Conservation (phyloP, 2,113 vertebrate species). For the Bubalus kerabau region DNA sequence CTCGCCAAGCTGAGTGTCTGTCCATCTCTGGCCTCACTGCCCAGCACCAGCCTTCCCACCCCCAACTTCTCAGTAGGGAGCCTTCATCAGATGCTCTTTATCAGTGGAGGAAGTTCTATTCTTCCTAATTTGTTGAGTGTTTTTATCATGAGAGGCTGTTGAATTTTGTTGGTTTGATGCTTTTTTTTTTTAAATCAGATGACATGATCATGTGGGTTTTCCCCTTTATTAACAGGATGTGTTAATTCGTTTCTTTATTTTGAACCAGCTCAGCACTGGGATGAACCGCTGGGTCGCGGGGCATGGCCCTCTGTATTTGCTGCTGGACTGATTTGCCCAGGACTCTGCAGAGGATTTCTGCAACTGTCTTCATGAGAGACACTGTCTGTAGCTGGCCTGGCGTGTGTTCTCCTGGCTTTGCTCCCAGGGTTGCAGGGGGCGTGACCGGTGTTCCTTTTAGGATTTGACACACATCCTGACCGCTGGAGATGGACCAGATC, state of each 20-base stretch:
- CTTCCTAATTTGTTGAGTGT: not conserved
- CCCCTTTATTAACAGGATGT: not conserved
- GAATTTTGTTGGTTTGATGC: not conserved
- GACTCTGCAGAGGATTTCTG: not conserved
- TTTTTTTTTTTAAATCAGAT: not conserved
- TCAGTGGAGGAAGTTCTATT: not conserved
- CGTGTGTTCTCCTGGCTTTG: not conserved
- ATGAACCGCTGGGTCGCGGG: rapidly evolving
- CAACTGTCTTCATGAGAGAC: not conserved
- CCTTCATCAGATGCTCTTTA: too few relatives aligned
- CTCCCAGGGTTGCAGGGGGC: not conserved
- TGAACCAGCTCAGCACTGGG: not conserved
- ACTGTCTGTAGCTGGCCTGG: not conserved
- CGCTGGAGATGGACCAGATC: too few relatives aligned
- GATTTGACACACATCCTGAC: not conserved
- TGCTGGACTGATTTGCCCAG: not conserved
- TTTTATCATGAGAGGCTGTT: not conserved
- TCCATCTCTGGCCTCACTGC: not conserved
- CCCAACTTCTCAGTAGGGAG: not conserved
- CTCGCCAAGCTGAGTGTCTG: not conserved
- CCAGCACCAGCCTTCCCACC: not conserved
- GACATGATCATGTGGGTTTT: not conserved
- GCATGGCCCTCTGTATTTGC: rapidly evolving
- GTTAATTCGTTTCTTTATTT: not conserved
- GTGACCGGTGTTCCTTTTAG: not conserved